These are phyloP conservation scores for Bubo bubo DNA, from an alignment of 2,113 vertebrate genomes.

Conservation along the genomic window DNA sequence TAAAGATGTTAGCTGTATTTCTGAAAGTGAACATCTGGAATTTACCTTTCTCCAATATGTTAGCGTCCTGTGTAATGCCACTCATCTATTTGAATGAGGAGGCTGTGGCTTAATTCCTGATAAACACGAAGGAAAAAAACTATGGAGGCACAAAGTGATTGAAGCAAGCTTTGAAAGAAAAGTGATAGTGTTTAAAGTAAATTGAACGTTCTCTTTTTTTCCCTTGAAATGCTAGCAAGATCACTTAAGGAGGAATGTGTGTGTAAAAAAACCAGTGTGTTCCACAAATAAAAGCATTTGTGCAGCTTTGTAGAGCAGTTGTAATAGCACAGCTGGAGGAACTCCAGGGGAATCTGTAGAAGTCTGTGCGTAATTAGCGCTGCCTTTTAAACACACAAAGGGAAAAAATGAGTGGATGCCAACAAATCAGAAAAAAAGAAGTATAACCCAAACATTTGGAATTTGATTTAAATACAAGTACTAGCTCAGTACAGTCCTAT, in stretches of 20 bases:
- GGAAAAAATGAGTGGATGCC: background rate
- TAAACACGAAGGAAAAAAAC: background rate
- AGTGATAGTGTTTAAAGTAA: background rate
- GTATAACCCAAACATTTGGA: background rate
- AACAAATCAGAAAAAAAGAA: background rate
- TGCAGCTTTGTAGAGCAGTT: background rate
- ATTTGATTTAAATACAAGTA: background rate
- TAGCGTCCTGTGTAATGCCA: background rate
- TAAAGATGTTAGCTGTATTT: background rate
- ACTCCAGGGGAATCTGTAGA: background rate
- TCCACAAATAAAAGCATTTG: background rate
- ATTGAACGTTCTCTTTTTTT: background rate
- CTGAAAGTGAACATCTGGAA: background rate
- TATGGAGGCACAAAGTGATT: background rate
- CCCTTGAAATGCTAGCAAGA: background rate
- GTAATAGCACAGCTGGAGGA: conserved; percentile 31
- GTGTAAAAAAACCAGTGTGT: background rate
- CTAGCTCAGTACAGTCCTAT: background rate
- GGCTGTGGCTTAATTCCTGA: background rate
- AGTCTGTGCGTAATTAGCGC: background rate
- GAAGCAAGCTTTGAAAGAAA: background rate
- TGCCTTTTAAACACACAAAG: background rate
- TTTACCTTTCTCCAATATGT: background rate
- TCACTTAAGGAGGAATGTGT: background rate
- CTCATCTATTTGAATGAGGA: background rate